Base-by-base conservation (phyloP, 2,113 vertebrate genomes). In the Plectropomus leopardus region DNA sequence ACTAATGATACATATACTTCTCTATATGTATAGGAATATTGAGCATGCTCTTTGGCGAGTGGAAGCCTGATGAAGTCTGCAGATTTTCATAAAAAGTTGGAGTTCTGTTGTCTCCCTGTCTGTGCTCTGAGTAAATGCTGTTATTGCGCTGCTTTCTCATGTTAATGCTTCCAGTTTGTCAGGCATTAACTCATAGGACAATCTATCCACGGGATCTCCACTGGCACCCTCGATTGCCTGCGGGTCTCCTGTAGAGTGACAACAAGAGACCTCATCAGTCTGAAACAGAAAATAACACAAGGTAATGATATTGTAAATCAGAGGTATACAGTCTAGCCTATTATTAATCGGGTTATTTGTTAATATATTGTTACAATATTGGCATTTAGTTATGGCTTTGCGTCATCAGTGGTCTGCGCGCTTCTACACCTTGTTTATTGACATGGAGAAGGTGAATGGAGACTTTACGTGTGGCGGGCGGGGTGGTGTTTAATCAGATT, bases 401-500 rank as follows among this genome's bases (percentile, higher is more conserved):
- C 23, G 28, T 23, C 13, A n/a, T 8, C 19, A 44, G 32, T 26
- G 54, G 36, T 60, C 32, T 68, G 48, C 45, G 14, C 54, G n/a
- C 14, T 21, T 67, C 14, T 53, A 57, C 71, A 72, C 58, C 47
- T 76, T 83, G 2, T 44, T 64, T 48, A 74, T 67, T 64, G 66
- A 75, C 67, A 76, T 76, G 36, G 7, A 47, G 23, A 19, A 50
- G 54, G 40, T 74, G 44, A 67, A 86, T 63, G 67, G 69, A 74
- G 67, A 74, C 50, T 65, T 78, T 78, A 76, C 65, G 70, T 79
- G 78, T 83, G 53, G 72, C 80, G 48, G 63, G 48, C 58, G 72
- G 71, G 80, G 84, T 78, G 67, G 53, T 55, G 80, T 84, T 86
- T 89, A 93, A 92, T 93, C 83, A 90, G 87, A 93, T 93, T 90